phyloP scores from a whole-genome alignment of 2,797 vertebrate genomes.

The Acanthurus lineatus region DNA sequence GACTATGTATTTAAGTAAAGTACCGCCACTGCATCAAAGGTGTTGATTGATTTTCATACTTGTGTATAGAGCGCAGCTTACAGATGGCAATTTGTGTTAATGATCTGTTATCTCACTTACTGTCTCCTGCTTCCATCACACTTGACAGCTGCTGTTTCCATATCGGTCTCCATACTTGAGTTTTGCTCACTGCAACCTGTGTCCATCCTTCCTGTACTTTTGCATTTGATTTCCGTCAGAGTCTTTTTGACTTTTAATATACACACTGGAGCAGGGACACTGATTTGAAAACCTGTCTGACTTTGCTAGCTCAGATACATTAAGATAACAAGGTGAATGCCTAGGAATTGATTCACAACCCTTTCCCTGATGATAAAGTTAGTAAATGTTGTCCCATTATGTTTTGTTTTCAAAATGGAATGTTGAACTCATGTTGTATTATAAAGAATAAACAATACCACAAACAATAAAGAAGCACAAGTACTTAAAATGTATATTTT shows the following conservation, averaged over 20 bases:
- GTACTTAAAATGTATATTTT: conserved; percentile 82
- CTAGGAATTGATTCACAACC: background rate
- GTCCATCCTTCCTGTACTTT: too few species aligned
- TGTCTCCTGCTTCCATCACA: conserved; percentile 6
- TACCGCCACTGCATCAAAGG: background rate
- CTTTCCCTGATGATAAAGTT: background rate
- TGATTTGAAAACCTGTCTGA: background rate
- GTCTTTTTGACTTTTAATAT: background rate
- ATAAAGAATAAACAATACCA: background rate
- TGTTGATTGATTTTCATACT: background rate
- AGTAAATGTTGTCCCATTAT: too few species aligned
- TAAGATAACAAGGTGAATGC: background rate
- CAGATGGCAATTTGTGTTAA: background rate
- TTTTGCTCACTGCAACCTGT: background rate
- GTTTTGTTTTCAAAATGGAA: background rate
- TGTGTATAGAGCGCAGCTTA: background rate
- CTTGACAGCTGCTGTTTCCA: background rate
- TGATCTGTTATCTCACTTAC: background rate
- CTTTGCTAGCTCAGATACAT: background rate
- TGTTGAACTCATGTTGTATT: background rate
- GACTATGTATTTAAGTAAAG: background rate
- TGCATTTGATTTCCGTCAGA: background rate
- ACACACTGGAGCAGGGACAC: background rate
- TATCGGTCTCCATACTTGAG: background rate
- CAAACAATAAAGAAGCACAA: conserved; percentile 45